Evolutionary conservation across 2,113 vertebrate species (phyloP), one percentile per base, ranked within the genome.

Genomic region (Hepsetus odoe): DNA sequence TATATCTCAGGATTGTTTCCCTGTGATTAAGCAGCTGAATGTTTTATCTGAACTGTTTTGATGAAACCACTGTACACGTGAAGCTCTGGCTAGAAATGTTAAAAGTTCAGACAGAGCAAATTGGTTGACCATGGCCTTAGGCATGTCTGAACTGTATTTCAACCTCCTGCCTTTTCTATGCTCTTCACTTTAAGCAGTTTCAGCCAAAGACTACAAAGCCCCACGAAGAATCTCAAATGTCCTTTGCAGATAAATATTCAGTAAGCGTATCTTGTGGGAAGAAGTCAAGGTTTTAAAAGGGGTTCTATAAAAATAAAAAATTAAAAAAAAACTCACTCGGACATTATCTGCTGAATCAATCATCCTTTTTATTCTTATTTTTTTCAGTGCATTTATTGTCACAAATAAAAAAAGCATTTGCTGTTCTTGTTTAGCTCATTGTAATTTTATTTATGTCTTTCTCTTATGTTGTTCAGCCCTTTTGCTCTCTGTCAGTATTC

Each of bases 31-130:
- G 5, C 9, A 30, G 16, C 16, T 18, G 20, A 55, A 53, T 53
- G 46, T 24, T 1, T 14, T 20, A 0, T 13, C 13, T 16, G 3
- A 2, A 53, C 20, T 22, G 1, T 5, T 53, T 53, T 53, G 49
- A 20, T 53, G 49, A 22, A 53, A 53, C 18, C 3, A 53, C 28
- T 51, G 72, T 26, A 46, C 58, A 74, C 9, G n/a, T 46, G 26
- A 64, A 22, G 18, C 35, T 61, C 7, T n/a, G 20, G 55, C 26
- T 74, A 61, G 46, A 64, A 64, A 74, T 74, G 72, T 64, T 74
- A 51, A 74, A 64, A 18, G 72, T 62, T 74, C 26, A 64, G 20
- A 49, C 12, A 22, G 26, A 33, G 40, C 73, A 75, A 3, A 51
- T 2, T 40, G 30, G 44, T 62, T 64, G 16, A 26, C 24, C 40